Base-by-base conservation (phyloP, 2,113 vertebrate species). In the Myrmophylax atrothorax region DNA sequence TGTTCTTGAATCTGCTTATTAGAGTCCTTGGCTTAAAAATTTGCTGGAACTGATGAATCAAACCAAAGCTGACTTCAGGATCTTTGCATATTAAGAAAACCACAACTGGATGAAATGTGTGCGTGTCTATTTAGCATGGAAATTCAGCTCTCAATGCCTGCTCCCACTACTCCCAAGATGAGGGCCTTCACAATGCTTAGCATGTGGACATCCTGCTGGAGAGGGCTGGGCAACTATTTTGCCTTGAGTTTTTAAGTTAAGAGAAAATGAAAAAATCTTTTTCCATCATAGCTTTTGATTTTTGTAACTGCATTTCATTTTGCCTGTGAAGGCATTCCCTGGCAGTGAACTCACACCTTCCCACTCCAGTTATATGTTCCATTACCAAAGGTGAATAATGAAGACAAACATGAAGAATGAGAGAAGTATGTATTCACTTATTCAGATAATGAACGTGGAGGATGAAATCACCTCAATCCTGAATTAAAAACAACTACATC, bases 341-440 rank as follows among this genome's bases (percentile, higher is more conserved):
- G 84, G 56, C 87, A 95, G 62, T 33, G 66, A 93, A 75, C 70
- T 95, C 87, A 91, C n/a, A 2, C 44, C 75, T 95, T 83, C 85
- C 88, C 29, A 76, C 84, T 93, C 72, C 53, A 89, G n/a, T 91
- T 92, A 90, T 6, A 84, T 85, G 78, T 97, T 96, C 95, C 93
- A 96, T 94, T 94, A 96, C 94, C 64, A 72, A 78, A 94, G 86
- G 92, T 87, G 90, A 96, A 96, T 96, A 97, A 93, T 89, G 40
- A 67, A 90, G 59, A 63, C 33, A 90, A 87, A 91, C 78, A 91
- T 73, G 44, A 96, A 94, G 86, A 86, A 89, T 2, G 6, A 93
- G 62, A 92, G 74, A 95, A 90, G 73, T 78, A 95, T 59, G 44
- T 81, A 73, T 78, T 92, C 23, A 1, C 90, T 93, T 93, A 42